phyloP scores from a whole-genome alignment of 92 coral and sea anemone genomes.

The Porites lobata region DNA sequence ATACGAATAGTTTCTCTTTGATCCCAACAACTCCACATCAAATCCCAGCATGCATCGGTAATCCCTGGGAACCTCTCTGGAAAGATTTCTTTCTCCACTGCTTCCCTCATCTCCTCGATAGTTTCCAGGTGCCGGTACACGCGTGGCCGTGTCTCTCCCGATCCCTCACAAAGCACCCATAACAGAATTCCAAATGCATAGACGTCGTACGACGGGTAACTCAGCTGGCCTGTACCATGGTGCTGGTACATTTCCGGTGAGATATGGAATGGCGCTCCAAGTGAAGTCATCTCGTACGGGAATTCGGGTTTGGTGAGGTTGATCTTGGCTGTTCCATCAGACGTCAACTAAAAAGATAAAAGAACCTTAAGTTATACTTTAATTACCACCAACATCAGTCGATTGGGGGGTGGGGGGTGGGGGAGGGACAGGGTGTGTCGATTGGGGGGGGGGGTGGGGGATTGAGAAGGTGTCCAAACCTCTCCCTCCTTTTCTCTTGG shows the following conservation, averaged over 20 bases:
- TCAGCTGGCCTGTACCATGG: conserved; percentile 39
- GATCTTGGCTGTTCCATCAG: conserved; percentile 73
- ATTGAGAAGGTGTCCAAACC: too few species aligned
- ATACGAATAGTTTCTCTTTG: conserved; percentile 13
- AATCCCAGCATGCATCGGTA: conserved; percentile 69
- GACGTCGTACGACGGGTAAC: conserved; percentile 54
- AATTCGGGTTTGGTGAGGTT: conserved; percentile 75
- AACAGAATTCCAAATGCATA: conserved; percentile 79
- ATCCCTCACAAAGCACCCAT: conserved; percentile 82
- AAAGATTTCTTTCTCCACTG: conserved; percentile 34
- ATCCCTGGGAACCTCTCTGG: conserved; percentile 51
- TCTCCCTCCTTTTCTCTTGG: too few species aligned
- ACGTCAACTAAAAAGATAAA: conserved; percentile 37
- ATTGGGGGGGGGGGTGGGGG: too few species aligned
- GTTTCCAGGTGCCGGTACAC: conserved; percentile 51
- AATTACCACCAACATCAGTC: too few species aligned
- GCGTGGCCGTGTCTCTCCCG: conserved; percentile 61
- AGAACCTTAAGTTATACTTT: neutral
- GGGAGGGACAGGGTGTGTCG: too few species aligned
- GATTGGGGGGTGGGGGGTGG: too few species aligned
- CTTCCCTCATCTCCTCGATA: conserved; percentile 46
- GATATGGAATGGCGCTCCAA: conserved; percentile 78
- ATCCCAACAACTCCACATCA: conserved; percentile 70
- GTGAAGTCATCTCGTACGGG: conserved; percentile 66
- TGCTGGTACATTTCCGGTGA: conserved; percentile 70